Evolutionary conservation across 2,888 invertebrate species (phyloP), one percentile per base, ranked within the genome.

Genomic region (Macropis europaea): DNA sequence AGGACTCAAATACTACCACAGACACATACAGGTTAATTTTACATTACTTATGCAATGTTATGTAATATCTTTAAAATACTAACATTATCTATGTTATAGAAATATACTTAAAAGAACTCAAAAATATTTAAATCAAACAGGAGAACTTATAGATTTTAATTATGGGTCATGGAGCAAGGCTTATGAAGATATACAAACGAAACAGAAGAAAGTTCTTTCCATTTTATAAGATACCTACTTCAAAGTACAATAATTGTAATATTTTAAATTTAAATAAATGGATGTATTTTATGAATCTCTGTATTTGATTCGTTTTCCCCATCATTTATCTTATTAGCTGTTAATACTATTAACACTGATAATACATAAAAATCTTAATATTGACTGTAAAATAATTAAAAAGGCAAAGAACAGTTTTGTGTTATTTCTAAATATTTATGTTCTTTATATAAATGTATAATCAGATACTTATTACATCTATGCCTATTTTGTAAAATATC

Each of bases 11-110:
- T 40, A 79, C 68, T 22, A 63, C 73, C 17, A 76, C 81, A 13
- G 71, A 73, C 36, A 77, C 72, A 26, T 84, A 84, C 60, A 87
- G 79, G 86, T 87, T 77, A 79, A 66, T 59, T 19, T 50, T 3
- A 26, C n/a, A 9, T n/a, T 38, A 45, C 13, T 5, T 7, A 11
- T 5, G 19, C 24, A 17, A n/a, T 3, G 11, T 15, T 22, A 11
- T 24, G 34, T 13, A 40, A 54, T n/a, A 22, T 32, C 3, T 40
- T 24, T 42, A 1, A 34, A 47, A 2, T 15, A 9, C 13, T 36
- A n/a, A n/a, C 17, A 3, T n/a, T 22, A n/a, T 38, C 42, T n/a
- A 13, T 30, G 0, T 68, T 56, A 40, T 7, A 68, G 68, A 15
- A 11, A 6, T 13, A 5, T n/a, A 15, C 1, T 56, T 1, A 11